Conservation (phyloP, 2,888 invertebrate species). For the Caradrina kadenii region DNA sequence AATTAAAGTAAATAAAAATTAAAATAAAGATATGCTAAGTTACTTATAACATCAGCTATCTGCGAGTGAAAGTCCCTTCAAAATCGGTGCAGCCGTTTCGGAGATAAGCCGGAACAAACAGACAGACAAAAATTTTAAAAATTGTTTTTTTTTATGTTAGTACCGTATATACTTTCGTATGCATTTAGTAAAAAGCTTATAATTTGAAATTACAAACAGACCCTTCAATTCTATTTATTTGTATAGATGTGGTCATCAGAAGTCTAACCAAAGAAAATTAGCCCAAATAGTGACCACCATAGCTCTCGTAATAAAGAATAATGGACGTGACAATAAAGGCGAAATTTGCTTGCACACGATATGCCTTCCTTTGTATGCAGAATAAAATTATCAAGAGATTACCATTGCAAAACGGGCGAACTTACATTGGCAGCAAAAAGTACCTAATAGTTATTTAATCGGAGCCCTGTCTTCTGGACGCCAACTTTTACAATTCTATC, state of each 20-base stretch:
- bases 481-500: conserved; percentile 20
- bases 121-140: no score
- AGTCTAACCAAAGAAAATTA: conserved; percentile 25
- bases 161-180: no score
- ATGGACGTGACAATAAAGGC: conserved; percentile 36
- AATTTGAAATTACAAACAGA: no score
- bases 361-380: conserved; percentile 40
- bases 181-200: no score
- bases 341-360: conserved; percentile 38
- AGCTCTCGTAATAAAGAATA: conserved; percentile 44
- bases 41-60: no score
- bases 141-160: no score
- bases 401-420: conserved; percentile 55
- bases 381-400: conserved; percentile 58
- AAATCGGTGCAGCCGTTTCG: no score
- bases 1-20: no score
- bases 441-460: conserved; percentile 61
- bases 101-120: no score
- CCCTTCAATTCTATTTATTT: no score
- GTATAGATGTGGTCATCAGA: conserved; percentile 9
- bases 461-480: conserved; percentile 22
- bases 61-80: no score
- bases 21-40: no score
- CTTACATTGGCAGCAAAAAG: conserved; percentile 52
- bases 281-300: conserved; percentile 24